These are phyloP conservation scores for Protonemura montana DNA, from an alignment of 2,888 invertebrate genomes.

Conservation along the genomic window DNA sequence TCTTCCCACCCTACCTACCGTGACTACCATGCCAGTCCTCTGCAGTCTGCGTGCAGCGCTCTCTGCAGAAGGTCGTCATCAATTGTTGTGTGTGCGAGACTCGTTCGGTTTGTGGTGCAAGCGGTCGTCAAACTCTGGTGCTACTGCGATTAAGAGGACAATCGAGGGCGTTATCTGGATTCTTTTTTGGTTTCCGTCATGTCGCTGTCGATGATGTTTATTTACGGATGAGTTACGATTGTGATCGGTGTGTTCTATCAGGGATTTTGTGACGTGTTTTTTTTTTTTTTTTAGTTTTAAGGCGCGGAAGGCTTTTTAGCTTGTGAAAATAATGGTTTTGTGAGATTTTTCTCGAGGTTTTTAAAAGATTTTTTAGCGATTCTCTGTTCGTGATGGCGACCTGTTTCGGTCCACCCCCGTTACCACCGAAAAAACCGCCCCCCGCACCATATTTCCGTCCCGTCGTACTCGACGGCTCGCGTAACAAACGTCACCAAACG, in stretches of 20 bases:
- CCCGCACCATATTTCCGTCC: not conserved
- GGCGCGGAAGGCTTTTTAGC: too few species aligned
- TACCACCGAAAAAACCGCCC: conserved; percentile 63
- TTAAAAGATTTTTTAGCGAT: too few species aligned
- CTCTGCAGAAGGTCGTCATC: too few species aligned
- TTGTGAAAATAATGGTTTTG: too few species aligned
- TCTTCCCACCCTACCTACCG: not conserved
- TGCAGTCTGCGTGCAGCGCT: not conserved
- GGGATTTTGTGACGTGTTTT: not conserved
- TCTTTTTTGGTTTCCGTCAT: too few species aligned
- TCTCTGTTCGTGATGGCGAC: conserved; percentile 63
- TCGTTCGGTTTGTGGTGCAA: too few species aligned
- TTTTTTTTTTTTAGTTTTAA: too few species aligned
- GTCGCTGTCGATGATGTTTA: not conserved
- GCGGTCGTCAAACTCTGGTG: not conserved
- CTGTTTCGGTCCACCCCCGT: conserved; percentile 66
- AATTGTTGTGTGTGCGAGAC: too few species aligned
- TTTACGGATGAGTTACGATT: too few species aligned
- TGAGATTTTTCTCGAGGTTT: too few species aligned
- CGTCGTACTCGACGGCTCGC: conserved; percentile 26
- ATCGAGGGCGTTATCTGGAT: too few species aligned
- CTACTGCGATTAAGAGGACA: not conserved
- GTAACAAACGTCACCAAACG: conserved; percentile 26
- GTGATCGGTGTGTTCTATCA: not conserved
- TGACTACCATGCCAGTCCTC: too few species aligned